phyloP scores from a whole-genome alignment of 2,797 vertebrate species.

The Betta splendens region DNA sequence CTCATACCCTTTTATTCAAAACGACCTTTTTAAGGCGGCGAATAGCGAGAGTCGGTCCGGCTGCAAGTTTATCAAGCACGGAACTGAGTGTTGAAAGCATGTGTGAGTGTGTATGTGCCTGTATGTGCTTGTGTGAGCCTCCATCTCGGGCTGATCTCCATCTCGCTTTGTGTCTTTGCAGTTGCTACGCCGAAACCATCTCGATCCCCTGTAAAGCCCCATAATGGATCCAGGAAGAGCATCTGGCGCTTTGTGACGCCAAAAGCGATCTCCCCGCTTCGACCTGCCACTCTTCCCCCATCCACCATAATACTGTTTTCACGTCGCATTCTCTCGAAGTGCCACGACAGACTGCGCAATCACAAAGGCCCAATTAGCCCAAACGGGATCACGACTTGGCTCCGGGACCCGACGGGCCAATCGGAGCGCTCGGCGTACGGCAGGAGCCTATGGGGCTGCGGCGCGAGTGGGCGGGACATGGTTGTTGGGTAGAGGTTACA shows the following conservation, averaged over 20 bases:
- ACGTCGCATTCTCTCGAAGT: conserved; percentile 65
- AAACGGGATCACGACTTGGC: conserved; percentile 59
- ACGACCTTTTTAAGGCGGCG: background rate
- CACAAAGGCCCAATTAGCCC: conserved; percentile 86
- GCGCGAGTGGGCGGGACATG: conserved; percentile 84
- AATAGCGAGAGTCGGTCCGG: background rate
- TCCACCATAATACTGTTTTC: conserved; percentile 80
- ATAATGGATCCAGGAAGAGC: conserved; percentile 87
- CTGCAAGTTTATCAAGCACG: conserved; percentile 18
- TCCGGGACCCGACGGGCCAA: conserved; percentile 72
- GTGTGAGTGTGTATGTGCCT: conserved; percentile 50
- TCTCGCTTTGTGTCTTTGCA: conserved; percentile 79
- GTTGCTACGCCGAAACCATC: conserved; percentile 80
- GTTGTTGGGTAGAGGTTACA: conserved; percentile 82
- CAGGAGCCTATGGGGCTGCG: conserved; percentile 82
- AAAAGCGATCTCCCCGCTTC: conserved; percentile 64
- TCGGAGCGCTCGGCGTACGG: conserved; percentile 47
- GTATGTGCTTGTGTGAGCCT: conserved; percentile 31
- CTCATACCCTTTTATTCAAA: conserved; percentile 9
- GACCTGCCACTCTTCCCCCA: conserved; percentile 75
- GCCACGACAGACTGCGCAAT: conserved; percentile 84
- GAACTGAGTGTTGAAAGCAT: no score
- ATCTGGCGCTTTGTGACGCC: conserved; percentile 85
- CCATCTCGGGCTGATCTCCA: conserved; percentile 59
- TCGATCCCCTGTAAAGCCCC: conserved; percentile 79